Percentiles rank a stretch among this genome's conserved stretches.
phyloP scores from a whole-genome alignment of 2,888 invertebrate genomes.

The Protophormia terraenovae region DNA sequence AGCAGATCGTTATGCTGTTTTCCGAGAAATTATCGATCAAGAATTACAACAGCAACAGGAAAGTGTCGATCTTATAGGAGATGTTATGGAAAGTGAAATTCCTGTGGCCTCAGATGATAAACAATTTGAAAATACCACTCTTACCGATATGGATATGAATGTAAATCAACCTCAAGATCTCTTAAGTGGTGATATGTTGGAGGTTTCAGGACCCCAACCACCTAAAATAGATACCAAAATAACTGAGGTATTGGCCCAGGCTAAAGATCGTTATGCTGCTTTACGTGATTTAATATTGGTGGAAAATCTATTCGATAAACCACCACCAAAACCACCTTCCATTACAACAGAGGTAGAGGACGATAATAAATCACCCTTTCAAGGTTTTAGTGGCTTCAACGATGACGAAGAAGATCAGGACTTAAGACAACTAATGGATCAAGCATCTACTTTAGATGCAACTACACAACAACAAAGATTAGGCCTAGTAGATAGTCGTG shows the following conservation, averaged over 20 bases:
- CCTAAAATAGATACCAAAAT: constrained; percentile 82
- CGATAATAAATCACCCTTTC: constrained; percentile 73
- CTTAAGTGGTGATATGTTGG: constrained; percentile 62
- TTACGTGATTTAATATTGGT: constrained; percentile 88
- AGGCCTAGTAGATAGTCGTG: constrained; percentile 75
- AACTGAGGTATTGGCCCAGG: constrained; percentile 81
- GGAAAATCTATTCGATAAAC: constrained; percentile 83
- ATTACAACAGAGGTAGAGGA: constrained; percentile 14
- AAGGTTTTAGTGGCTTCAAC: constrained; percentile 77
- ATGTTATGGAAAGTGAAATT: constrained; percentile 66
- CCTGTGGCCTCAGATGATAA: neutral
- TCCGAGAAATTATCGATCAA: constrained; percentile 92
- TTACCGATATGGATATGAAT: constrained; percentile 65
- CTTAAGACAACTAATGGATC: constrained; percentile 82
- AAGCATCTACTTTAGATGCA: constrained; percentile 73
- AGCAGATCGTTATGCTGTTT: constrained; percentile 93
- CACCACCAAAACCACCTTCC: constrained; percentile 53
- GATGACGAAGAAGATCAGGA: constrained; percentile 79
- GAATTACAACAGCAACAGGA: constrained; percentile 84
- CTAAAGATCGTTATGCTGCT: constrained; percentile 91
- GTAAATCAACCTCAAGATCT: constrained; percentile 48
- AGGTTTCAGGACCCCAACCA: constrained; percentile 64
- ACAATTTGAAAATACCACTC: constrained; percentile 66
- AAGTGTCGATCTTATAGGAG: constrained; percentile 77
- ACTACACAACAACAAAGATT: constrained; percentile 75